These are phyloP conservation scores for Psilanteris sp. DNA, from an alignment of 1,140 invertebrate species.

Conservation along the genomic window DNA sequence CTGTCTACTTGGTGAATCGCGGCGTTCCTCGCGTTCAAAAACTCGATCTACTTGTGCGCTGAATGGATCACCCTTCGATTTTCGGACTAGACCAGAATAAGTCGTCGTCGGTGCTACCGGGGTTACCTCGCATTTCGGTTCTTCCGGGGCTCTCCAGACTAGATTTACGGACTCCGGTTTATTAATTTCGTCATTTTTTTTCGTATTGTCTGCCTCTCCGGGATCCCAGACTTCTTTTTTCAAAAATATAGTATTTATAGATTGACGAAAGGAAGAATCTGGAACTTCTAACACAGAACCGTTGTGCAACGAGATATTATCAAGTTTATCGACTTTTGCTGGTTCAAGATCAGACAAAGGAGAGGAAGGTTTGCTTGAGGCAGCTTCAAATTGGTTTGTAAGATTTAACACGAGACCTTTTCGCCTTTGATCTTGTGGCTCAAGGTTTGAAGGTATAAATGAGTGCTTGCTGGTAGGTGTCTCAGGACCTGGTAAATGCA, in stretches of 20 bases:
- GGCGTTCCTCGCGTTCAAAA: constrained; percentile 86
- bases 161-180: constrained; percentile 74
- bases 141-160: constrained; percentile 80
- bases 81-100: constrained; percentile 36
- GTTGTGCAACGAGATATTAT: constrained; percentile 52
- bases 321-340: constrained; percentile 63
- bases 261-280: constrained; percentile 30
- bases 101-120: constrained; percentile 19
- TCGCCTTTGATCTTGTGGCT: constrained; percentile 81
- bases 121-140: constrained; percentile 68
- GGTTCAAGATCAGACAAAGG: constrained; percentile 73
- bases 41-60: constrained; percentile 86
- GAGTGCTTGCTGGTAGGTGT: constrained; percentile 77
- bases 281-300: constrained; percentile 31
- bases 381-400: constrained; percentile 82
- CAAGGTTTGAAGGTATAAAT: constrained; percentile 81
- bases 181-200: constrained; percentile 42
- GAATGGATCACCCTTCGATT: constrained; percentile 83
- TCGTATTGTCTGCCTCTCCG: constrained; percentile 74
- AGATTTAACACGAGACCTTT: constrained; percentile 84
- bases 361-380: constrained; percentile 77
- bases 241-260: constrained; percentile 72
- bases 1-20: constrained; percentile 82
- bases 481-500: constrained; percentile 83
- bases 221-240: constrained; percentile 84